Percentiles rank a stretch among this genome's conserved stretches.
phyloP scores from a whole-genome alignment of 2,888 invertebrate species.

The Phasia obesa region DNA sequence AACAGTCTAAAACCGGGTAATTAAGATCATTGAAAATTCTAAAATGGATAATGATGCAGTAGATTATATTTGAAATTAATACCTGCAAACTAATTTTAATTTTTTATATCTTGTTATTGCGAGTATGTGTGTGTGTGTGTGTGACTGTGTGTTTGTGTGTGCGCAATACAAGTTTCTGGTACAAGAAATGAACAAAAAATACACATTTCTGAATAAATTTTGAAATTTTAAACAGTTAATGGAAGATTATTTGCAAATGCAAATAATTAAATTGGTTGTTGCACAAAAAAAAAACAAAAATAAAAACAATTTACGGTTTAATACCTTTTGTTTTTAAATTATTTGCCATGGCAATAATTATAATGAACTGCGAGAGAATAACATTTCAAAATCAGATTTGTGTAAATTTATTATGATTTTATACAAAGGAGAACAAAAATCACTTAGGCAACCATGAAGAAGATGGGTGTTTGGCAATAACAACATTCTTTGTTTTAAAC shows the following conservation, averaged over 20 bases:
- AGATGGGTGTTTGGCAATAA: too few relatives aligned
- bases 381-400: background rate
- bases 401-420: background rate
- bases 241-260: slow-evolving; percentile 39
- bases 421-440: background rate
- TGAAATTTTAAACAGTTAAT: slow-evolving; percentile 34
- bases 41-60: slow-evolving; percentile 12
- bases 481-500: too few relatives aligned
- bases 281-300: background rate
- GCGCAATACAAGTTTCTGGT: background rate
- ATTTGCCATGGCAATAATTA: slow-evolving; percentile 20
- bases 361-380: slow-evolving; percentile 10
- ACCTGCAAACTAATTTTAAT: slow-evolving; percentile 34
- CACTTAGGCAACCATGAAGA: background rate
- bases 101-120: background rate
- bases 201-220: slow-evolving; percentile 31
- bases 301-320: slow-evolving; percentile 4
- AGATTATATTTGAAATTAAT: slow-evolving; percentile 2
- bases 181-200: slow-evolving; percentile 4
- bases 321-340: slow-evolving; percentile 2
- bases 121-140: background rate
- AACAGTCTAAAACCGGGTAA: slow-evolving; percentile 31
- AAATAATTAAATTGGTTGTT: slow-evolving; percentile 21
- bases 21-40: slow-evolving; percentile 37
- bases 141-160: background rate